Evolutionary conservation across 2,113 vertebrate species (phyloP).

Genomic region (Meles meles): DNA sequence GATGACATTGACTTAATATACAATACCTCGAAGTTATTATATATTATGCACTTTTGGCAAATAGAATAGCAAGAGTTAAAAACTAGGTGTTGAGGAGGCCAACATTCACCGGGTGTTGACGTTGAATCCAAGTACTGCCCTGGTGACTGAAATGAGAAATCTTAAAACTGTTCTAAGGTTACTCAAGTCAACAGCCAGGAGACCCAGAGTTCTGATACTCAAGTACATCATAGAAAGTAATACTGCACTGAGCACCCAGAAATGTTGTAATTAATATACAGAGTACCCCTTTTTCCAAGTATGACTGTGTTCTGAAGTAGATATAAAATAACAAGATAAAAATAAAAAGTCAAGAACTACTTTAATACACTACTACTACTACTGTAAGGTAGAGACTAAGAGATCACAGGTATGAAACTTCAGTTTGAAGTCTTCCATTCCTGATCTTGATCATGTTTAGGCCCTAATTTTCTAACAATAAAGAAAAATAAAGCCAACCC

Average conservation of each 20-base stretch:
- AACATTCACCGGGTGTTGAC: not conserved
- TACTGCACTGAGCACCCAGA: not conserved
- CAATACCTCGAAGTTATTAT: not conserved
- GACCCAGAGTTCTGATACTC: not conserved
- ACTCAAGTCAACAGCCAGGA: not conserved
- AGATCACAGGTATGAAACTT: not conserved
- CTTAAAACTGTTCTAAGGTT: not conserved
- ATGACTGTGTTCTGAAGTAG: not conserved
- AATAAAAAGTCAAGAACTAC: conserved; percentile 11
- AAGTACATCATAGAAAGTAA: not conserved
- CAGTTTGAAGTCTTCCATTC: not conserved
- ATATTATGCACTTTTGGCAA: not conserved
- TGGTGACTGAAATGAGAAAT: not conserved
- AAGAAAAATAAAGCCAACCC: not conserved
- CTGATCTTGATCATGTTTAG: not conserved
- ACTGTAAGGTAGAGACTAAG: not conserved
- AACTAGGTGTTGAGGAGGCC: not conserved
- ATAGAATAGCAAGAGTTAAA: not conserved
- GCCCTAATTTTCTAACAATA: not conserved
- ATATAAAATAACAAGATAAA: not conserved
- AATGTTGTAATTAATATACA: not conserved
- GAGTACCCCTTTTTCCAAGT: not conserved
- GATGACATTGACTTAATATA: not conserved
- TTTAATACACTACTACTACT: not conserved
- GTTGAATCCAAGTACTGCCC: not conserved